Percentiles rank a stretch among this genome's conserved stretches.
phyloP scores from a whole-genome alignment of 2,888 invertebrate genomes.

The Chloromyia formosa region DNA sequence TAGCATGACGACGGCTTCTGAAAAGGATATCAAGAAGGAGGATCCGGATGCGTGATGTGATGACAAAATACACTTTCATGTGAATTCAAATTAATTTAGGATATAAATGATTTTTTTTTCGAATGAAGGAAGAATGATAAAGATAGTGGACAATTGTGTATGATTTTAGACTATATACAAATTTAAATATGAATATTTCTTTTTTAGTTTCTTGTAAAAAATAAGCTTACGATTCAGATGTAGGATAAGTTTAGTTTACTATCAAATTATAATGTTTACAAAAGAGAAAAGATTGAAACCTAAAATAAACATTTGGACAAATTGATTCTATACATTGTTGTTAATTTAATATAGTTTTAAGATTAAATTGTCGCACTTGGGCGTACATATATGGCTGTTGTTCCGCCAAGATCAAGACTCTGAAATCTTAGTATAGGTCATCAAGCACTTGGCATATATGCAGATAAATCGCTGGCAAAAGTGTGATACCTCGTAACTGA shows the following conservation, averaged over 20 bases:
- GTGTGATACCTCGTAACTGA: too few species aligned
- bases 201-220: slow-evolving; percentile 40
- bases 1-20: slow-evolving; percentile 15
- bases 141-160: slow-evolving; percentile 40
- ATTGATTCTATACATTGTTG: slow-evolving; percentile 32
- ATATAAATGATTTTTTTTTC: slow-evolving; percentile 20
- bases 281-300: slow-evolving; percentile 24
- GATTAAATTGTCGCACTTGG: neutral
- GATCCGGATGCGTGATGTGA: slow-evolving; percentile 44
- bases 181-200: slow-evolving; percentile 27
- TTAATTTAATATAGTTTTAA: neutral
- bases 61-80: slow-evolving; percentile 39
- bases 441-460: neutral
- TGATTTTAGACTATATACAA: slow-evolving; percentile 42
- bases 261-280: slow-evolving; percentile 40
- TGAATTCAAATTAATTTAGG: slow-evolving; percentile 33
- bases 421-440: neutral
- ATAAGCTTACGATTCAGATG: slow-evolving; percentile 40
- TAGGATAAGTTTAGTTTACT: slow-evolving; percentile 42
- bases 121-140: slow-evolving; percentile 18
- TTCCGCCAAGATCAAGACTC: neutral
- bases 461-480: too few species aligned
- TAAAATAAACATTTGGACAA: slow-evolving; percentile 43
- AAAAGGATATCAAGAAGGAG: slow-evolving; percentile 31
- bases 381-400: neutral